Percentiles rank a stretch among this genome's conserved stretches.
phyloP scores from a whole-genome alignment of 2,113 vertebrate species.

The Thryonomys swinderianus region DNA sequence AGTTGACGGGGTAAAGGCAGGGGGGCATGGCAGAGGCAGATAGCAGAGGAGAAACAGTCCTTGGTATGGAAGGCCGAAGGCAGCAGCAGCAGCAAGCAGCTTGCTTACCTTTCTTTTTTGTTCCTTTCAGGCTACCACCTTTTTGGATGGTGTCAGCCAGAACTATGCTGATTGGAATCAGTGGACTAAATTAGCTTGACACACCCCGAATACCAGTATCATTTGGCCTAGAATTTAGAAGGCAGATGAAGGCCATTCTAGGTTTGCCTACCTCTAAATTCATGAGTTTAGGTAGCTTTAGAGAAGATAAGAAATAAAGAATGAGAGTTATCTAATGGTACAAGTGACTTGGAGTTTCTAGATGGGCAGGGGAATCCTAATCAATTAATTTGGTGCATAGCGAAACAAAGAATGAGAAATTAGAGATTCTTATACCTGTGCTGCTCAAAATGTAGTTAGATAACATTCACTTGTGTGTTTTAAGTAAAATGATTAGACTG shows the following conservation, averaged over 20 bases:
- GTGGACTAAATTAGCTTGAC: background rate
- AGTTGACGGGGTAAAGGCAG: background rate
- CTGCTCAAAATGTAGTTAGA: background rate
- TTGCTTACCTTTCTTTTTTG: background rate
- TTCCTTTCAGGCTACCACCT: background rate
- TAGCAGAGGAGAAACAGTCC: too few relatives aligned
- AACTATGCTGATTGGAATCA: background rate
- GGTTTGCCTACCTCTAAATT: background rate
- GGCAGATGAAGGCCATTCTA: background rate
- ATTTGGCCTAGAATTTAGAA: background rate
- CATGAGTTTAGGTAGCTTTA: background rate
- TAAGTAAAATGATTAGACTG: constrained; percentile 37
- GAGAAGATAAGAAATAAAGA: constrained; percentile 25
- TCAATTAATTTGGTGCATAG: constrained; percentile 28
- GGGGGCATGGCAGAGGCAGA: background rate
- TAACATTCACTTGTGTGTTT: background rate
- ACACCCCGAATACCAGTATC: background rate
- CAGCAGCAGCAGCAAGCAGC: background rate
- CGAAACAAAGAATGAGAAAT: constrained; percentile 4
- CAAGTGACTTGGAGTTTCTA: constrained; percentile 1
- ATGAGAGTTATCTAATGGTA: constrained; percentile 8
- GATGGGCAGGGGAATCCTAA: background rate
- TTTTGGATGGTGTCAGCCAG: background rate
- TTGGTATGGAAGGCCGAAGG: background rate
- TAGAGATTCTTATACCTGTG: background rate